Base-by-base conservation (phyloP, 2,888 invertebrate species). In the Agrochola litura region DNA sequence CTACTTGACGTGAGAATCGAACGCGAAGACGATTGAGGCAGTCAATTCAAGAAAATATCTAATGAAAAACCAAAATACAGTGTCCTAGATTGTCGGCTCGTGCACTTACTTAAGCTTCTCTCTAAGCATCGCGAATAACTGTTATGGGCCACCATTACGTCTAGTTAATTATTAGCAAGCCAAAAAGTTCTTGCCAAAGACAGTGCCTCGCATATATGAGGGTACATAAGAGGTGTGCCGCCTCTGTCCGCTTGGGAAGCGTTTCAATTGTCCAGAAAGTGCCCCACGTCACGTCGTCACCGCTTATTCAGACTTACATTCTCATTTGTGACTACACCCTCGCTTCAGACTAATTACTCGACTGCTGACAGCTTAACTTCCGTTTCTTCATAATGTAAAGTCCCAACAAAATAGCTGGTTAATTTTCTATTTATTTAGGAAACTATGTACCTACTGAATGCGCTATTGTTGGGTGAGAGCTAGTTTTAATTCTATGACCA, bases 251-350 rank as follows among this genome's bases (percentile, higher is more conserved):
- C 41, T 46, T 54, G 25, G 14, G 25, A 41, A 78, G 41, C 49
- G 41, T 49, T 70, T 54, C 69, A 63, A 70, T 63, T 70, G 54
- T 77, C 60, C 58, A 77, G 77, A n/a, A 77, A 77, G 58, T 67
- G n/a, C 43, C 52, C 41, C 30, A 49, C 12, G 67, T 49, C 41
- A 58, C 56, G 58, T 60, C n/a, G 67, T 49, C 65, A 58, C 77
- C 43, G 77, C 30, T 77, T 77, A 77, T 77, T 60, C 66, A 77
- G 41, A n/a, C 19, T n/a, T 77, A 58, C 58, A 60, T 52, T 77
- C 58, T 76, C 67, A 30, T 66, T 67, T 77, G 76, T 77, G 41
- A 49, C 37, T 41, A 30, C n/a, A 25, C 12, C 46, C 76, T 41
- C 65, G 25, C 22, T 65, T 66, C 49, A 77, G 67, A 60, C 67